Conservation (phyloP, 2,797 vertebrate genomes). For the Vireo griseus region DNA sequence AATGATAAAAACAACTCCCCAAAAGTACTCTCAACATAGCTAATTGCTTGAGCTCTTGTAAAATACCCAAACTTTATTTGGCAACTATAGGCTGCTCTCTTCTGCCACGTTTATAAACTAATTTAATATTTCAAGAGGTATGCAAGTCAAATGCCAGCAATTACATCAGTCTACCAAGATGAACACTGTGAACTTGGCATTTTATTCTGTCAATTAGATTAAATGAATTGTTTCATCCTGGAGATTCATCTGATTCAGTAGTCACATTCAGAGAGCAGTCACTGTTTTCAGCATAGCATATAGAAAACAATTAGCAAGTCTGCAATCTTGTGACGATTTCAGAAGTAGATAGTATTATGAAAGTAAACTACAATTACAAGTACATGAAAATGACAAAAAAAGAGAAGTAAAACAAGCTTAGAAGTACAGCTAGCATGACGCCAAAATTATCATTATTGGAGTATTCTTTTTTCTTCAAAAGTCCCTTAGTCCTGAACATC, state of each 20-base stretch:
- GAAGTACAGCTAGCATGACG: background rate
- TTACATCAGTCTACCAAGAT: constrained; percentile 40
- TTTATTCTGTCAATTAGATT: background rate
- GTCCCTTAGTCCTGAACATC: background rate
- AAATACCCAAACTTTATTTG: constrained; percentile 49
- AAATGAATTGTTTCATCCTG: constrained; percentile 30
- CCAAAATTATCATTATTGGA: background rate
- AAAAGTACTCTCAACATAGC: background rate
- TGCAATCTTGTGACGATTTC: background rate
- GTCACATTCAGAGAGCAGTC: background rate
- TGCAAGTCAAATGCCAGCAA: constrained; percentile 54
- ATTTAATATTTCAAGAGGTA: constrained; percentile 62
- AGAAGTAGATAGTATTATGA: background rate
- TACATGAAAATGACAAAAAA: background rate
- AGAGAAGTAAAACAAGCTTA: background rate
- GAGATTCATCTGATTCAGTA: constrained; percentile 43
- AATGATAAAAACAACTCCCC: background rate
- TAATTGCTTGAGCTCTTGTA: constrained; percentile 27
- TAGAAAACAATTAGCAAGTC: background rate
- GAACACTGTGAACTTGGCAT: constrained; percentile 45
- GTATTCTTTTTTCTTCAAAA: background rate
- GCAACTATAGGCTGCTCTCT: constrained; percentile 22
- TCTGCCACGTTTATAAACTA: constrained; percentile 65
- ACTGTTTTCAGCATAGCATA: background rate
- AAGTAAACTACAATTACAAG: constrained; percentile 8